Evolutionary conservation across 2,797 vertebrate species (phyloP), one percentile per base, ranked within the genome.

Genomic region (Lerista edwardsae): DNA sequence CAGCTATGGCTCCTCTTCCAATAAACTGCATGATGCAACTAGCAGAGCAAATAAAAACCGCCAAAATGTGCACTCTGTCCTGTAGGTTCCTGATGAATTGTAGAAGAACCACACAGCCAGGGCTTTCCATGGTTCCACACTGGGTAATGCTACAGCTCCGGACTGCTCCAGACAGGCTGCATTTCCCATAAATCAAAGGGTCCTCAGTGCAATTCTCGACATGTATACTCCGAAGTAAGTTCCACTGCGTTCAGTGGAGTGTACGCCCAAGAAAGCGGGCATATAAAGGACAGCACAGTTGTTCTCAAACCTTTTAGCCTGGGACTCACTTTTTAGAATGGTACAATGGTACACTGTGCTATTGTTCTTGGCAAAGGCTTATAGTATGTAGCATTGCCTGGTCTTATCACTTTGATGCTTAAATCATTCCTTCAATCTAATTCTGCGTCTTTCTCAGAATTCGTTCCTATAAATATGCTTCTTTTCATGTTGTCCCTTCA

Each of bases 351-450:
- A n/a, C n/a, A n/a, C 77, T 89, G 90, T 84, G 36, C 87, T 89
- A 69, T 69, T 68, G 47, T 85, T 90, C 72, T 59, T 39, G 84
- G 39, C 72, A 89, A 39, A 85, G 82, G 87, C 91, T 83, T 79
- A 78, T 72, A 83, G 90, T 71, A 21, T 36, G 84, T 90, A 88
- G 79, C 77, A 69, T 80, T 82, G 83, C 75, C 47, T 91, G 83
- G 89, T 78, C 80, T 92, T 90, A 87, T 91, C 2, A 9, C 88
- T 91, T 90, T 74, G 81, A 87, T 89, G 91, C 94, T 86, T 82
- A 76, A n/a, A 90, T 90, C 93, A 80, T 91, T 57, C 74, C 79
- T 23, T 14, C 72, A 86, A 86, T 57, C 75, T 91, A 77, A 68
- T 59, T 73, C 62, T 57, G 73, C 31, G 69, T 81, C 61, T 51